A percentile compares a stretch with the other conserved stretches of the same genome.
These are phyloP conservation scores for Ornithoptera priamus DNA, from an alignment of 2,888 invertebrate species.

Conservation along the genomic window DNA sequence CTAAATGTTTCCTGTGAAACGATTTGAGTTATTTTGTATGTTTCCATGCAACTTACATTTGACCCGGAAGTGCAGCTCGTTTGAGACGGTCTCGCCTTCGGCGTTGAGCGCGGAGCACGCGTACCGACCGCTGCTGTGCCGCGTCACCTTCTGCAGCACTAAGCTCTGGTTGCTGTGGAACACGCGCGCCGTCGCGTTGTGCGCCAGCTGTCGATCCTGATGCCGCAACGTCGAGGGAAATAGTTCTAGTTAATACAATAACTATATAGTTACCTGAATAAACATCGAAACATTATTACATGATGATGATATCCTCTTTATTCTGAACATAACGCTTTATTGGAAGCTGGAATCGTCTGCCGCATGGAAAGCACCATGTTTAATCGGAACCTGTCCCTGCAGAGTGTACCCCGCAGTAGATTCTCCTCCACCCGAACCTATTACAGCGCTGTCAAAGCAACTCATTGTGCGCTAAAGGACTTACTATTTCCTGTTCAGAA, in stretches of 20 bases:
- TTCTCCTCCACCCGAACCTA: not conserved
- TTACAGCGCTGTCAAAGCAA: constrained; percentile 53
- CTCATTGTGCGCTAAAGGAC: constrained; percentile 53
- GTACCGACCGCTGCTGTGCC: constrained; percentile 91
- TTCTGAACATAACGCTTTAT: not conserved
- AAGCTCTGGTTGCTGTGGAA: constrained; percentile 95
- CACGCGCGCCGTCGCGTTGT: constrained; percentile 92
- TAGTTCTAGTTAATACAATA: not conserved
- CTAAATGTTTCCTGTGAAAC: too few relatives aligned
- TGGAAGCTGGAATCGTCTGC: not conserved
- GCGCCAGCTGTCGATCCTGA: constrained; percentile 88
- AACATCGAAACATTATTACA: not conserved
- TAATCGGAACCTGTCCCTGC: not conserved
- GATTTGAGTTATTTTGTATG: too few relatives aligned
- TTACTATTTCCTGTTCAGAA: constrained; percentile 58
- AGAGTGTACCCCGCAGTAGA: not conserved
- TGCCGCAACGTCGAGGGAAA: constrained; percentile 4
- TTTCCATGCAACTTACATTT: constrained; percentile 85
- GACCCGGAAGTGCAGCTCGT: constrained; percentile 90
- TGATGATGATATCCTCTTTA: not conserved
- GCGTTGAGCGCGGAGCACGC: constrained; percentile 93
- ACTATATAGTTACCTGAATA: too few relatives aligned
- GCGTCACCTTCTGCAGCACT: constrained; percentile 93
- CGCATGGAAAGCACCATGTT: not conserved
- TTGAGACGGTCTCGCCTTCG: constrained; percentile 93